A percentile compares a stretch with the other conserved stretches of the same genome.
These are phyloP conservation scores for Brachionus rubens DNA, from an alignment of 1,140 invertebrate genomes.

Conservation along the genomic window DNA sequence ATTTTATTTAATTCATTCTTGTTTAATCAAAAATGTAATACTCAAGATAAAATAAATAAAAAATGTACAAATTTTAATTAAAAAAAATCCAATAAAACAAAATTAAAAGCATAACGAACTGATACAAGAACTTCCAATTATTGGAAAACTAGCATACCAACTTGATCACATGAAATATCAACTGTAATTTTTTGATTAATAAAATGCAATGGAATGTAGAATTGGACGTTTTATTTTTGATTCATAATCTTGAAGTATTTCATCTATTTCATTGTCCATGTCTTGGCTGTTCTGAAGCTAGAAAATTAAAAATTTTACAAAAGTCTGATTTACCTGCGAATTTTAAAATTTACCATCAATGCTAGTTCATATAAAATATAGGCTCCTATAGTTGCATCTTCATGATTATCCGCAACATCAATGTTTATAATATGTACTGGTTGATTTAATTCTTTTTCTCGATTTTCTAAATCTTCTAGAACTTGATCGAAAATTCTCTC, in stretches of 20 bases:
- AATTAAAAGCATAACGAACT: neutral
- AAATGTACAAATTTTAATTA: no score
- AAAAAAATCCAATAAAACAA: neutral
- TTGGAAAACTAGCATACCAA: no score
- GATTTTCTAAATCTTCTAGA: constrained; percentile 60
- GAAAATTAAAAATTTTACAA: constrained; percentile 56
- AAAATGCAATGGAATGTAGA: constrained; percentile 31
- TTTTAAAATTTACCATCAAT: constrained; percentile 66
- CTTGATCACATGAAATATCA: neutral
- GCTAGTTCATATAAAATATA: constrained; percentile 94
- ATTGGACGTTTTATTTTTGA: constrained; percentile 73
- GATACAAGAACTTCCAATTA: no score
- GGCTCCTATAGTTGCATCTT: constrained; percentile 99
- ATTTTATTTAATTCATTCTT: no score
- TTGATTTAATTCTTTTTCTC: constrained; percentile 27
- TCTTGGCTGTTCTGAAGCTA: constrained; percentile 84
- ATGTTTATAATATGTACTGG: constrained; percentile 94
- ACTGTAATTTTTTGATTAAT: no score
- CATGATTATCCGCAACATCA: constrained; percentile 98
- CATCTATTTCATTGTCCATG: constrained; percentile 96
- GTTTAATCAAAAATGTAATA: no score
- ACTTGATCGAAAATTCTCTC: constrained; percentile 97
- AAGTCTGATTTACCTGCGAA: no score
- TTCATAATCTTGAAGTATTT: constrained; percentile 91
- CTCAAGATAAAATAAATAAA: no score